Evolutionary conservation across 1,140 invertebrate species (phyloP).

Genomic region (Drosophila parvula): DNA sequence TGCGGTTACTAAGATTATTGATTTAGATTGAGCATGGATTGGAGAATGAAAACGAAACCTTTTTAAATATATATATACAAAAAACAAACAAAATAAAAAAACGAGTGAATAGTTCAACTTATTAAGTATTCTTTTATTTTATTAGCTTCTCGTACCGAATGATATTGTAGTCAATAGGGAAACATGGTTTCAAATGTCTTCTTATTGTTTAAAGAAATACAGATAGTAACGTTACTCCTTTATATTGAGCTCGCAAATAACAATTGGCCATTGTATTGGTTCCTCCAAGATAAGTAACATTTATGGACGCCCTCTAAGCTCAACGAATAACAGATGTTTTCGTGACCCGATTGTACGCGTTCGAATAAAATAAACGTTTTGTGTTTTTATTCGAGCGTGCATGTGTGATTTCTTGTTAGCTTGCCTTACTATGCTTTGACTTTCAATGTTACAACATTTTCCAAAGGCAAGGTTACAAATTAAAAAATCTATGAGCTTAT

Average conservation of each 20-base stretch:
- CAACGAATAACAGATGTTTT: background rate
- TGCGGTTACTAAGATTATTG: constrained; percentile 75
- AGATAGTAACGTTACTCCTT: background rate
- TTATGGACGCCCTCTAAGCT: background rate
- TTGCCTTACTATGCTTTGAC: too few species aligned
- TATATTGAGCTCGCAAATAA: background rate
- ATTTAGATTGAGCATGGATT: constrained; percentile 68
- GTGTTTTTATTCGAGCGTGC: too few species aligned
- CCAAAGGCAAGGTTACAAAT: too few species aligned
- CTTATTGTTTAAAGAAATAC: too few species aligned
- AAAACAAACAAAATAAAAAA: constrained; percentile 51
- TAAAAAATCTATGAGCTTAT: too few species aligned
- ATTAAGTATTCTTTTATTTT: constrained; percentile 44
- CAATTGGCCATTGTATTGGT: background rate
- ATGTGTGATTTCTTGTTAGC: too few species aligned
- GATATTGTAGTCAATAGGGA: background rate
- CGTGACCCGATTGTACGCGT: too few species aligned
- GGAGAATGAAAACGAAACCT: constrained; percentile 54
- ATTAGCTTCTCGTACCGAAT: background rate
- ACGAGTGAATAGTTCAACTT: constrained; percentile 67
- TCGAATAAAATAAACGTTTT: too few species aligned
- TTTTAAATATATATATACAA: constrained; percentile 61
- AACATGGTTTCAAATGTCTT: background rate
- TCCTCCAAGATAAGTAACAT: background rate
- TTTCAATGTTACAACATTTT: too few species aligned